Base-by-base conservation (phyloP, 2,888 invertebrate species). In the Tenodera sinensis region DNA sequence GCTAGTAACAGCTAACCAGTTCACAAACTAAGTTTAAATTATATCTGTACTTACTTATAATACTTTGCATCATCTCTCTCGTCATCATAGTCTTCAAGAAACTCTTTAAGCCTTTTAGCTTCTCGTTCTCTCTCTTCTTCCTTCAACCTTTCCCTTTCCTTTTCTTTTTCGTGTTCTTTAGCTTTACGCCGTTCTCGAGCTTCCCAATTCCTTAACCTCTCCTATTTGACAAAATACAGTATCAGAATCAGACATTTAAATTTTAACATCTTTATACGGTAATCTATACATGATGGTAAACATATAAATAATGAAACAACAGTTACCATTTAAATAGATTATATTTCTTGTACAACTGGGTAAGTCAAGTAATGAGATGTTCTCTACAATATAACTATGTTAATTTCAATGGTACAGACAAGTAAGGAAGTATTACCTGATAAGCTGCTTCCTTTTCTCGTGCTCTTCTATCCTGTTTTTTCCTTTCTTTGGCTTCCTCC, bases 41-140 rank as follows among this genome's bases (percentile, higher is more conserved):
- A 34, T 71, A n/a, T 28, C 20, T 87, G 15, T 83, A 86, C 90
- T 89, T 85, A 91, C 96, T 98, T 98, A 95, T 99, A 99, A 94
- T 98, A 99, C 94, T 99, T 99, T 87, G 97, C 95, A 93, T 99
- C 99, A 93, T 99, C 99, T 88, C 98, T 95, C 93, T 99, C 99
- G 93, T 99, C 99, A 92, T 99, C 99, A 93, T 99, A 99, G 93
- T 99, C 99, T 94, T 99, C 99, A 4, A 99, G 95, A 93, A 99
- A 99, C 94, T 99, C 98, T 93, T 98, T 98, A 89, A 99, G 95
- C 84, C 98, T 95, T 94, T 98, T 97, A 0, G 98, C 99, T 94
- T 99, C 99, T 90, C 96, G 96, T 93, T 97, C 97, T 90, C 98
- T 95, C 93, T 98, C 98, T 92, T 97, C 97, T 92, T 97, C 97